Percentiles rank a stretch among this genome's conserved stretches.
Evolutionary conservation across 2,113 vertebrate genomes (phyloP).

Genomic region (Litocranius walleri): DNA sequence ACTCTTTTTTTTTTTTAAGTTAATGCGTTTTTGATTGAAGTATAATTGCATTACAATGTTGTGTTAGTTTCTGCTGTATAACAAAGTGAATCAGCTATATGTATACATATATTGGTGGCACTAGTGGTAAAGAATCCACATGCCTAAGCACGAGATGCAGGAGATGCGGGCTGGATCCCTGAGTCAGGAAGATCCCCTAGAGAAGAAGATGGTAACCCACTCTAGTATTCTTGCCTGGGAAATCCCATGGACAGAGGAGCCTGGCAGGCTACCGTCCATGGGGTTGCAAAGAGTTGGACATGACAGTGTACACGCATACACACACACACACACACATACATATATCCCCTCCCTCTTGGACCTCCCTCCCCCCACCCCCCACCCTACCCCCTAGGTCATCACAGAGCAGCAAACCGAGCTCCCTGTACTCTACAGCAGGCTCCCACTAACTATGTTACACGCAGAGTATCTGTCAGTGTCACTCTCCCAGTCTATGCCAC

Average conservation of each 20-base stretch:
- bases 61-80: not conserved
- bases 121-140: not conserved
- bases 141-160: not conserved
- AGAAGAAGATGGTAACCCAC: not conserved
- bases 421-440: not conserved
- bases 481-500: not conserved
- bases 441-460: not conserved
- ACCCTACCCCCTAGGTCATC: not conserved
- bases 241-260: not conserved
- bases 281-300: not conserved
- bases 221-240: not conserved
- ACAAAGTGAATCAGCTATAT: not conserved
- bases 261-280: not conserved
- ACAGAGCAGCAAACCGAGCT: not conserved
- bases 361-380: accelerated
- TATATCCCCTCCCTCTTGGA: not conserved
- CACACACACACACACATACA: not conserved
- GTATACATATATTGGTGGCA: not conserved
- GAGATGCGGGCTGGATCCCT: not conserved
- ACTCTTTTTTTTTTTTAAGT: not conserved
- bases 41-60: not conserved
- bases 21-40: not conserved
- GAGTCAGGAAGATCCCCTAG: not conserved
- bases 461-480: not conserved
- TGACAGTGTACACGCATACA: accelerated